Conservation (phyloP, 2,888 invertebrate genomes). For the Hymenopus coronatus region DNA sequence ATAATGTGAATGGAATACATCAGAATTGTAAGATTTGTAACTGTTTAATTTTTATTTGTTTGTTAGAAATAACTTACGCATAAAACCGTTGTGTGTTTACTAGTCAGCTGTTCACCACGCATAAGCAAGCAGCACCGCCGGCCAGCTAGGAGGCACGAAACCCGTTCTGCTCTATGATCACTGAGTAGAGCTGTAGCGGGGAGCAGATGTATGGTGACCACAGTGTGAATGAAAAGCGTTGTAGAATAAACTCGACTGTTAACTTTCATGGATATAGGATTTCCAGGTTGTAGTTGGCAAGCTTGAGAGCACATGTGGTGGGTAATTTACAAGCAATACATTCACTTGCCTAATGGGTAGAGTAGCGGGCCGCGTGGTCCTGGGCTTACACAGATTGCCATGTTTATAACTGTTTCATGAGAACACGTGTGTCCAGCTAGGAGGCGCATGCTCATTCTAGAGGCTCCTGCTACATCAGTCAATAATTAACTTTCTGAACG, state of each 20-base stretch:
- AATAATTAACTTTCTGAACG: not conserved
- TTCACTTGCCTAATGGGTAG: not conserved
- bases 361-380: not conserved
- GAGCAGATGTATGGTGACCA: too few species aligned
- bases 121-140: too few species aligned
- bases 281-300: not conserved
- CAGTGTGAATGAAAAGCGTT: too few species aligned
- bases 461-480: not conserved
- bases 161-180: too few species aligned
- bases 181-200: too few species aligned
- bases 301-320: not conserved
- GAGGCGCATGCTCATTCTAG: not conserved
- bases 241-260: not conserved
- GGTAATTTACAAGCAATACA: not conserved
- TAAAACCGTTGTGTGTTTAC: too few species aligned
- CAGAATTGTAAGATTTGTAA: too few species aligned
- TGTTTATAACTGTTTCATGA: not conserved
- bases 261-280: not conserved
- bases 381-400: not conserved
- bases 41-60: too few species aligned
- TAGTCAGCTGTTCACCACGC: too few species aligned
- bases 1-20: too few species aligned
- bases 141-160: too few species aligned
- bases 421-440: not conserved
- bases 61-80: too few species aligned